These are phyloP conservation scores for Tipula lateralis DNA, from an alignment of 2,888 invertebrate species.

Conservation along the genomic window DNA sequence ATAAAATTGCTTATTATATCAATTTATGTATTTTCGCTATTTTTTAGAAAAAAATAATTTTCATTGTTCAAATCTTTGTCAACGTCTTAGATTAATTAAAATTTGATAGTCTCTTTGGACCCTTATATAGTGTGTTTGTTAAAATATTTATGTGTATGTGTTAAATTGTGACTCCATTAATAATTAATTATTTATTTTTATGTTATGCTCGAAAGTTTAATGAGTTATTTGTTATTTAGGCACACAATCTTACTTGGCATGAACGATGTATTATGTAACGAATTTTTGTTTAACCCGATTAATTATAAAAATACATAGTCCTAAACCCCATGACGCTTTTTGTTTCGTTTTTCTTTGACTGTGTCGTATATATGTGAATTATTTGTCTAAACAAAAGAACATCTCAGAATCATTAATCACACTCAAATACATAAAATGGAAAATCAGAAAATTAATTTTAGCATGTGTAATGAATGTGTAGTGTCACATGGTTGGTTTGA, in stretches of 20 bases:
- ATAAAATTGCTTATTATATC: neutral
- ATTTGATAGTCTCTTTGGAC: neutral
- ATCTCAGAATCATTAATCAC: neutral
- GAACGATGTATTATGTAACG: neutral
- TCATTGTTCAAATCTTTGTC: neutral
- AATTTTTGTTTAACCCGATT: neutral
- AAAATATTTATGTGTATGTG: neutral
- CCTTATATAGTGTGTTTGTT: neutral
- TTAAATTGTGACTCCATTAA: neutral
- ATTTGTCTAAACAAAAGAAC: neutral
- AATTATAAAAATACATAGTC: neutral
- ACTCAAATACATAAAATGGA: neutral
- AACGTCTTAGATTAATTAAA: neutral
- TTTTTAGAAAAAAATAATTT: neutral
- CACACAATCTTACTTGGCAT: neutral
- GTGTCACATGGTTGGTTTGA: neutral
- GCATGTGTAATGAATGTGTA: neutral
- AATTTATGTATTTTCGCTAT: neutral
- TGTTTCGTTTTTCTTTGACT: neutral
- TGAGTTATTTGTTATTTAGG: conserved; percentile 24
- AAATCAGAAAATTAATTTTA: conserved; percentile 11
- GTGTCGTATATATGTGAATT: neutral
- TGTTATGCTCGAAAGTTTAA: neutral
- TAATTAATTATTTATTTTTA: neutral
- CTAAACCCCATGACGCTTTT: neutral